Conservation (phyloP, 2,888 invertebrate species). For the Melanchra persicariae region DNA sequence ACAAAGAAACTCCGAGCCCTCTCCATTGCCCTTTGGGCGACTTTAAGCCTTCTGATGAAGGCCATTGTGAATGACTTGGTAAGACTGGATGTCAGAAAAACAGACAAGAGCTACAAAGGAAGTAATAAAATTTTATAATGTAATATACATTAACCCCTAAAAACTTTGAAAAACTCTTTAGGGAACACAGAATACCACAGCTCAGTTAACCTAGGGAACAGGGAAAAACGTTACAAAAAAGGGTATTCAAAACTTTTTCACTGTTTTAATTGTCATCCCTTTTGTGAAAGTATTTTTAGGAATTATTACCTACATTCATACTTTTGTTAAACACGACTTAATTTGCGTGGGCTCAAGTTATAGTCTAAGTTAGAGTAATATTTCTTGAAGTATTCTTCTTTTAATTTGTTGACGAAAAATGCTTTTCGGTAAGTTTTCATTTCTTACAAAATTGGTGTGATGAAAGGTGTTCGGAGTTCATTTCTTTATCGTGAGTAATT, state of each 20-base stretch:
- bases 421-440: neutral
- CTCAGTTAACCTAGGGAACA: slow-evolving; percentile 31
- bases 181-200: slow-evolving; percentile 37
- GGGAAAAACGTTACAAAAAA: slow-evolving; percentile 49
- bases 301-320: slow-evolving; percentile 27
- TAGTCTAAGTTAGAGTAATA: slow-evolving; percentile 33
- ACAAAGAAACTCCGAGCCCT: too few species aligned
- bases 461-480: neutral
- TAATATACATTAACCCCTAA: neutral
- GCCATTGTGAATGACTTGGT: too few species aligned
- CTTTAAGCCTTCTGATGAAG: too few species aligned
- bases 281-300: slow-evolving; percentile 46
- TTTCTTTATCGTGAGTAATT: neutral
- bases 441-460: neutral
- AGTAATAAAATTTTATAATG: neutral
- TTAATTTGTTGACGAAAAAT: slow-evolving; percentile 13
- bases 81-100: neutral
- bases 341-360: slow-evolving; percentile 43
- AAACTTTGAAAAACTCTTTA: slow-evolving; percentile 18
- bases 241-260: slow-evolving; percentile 44
- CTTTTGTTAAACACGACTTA: slow-evolving; percentile 44
- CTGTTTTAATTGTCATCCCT: slow-evolving; percentile 42
- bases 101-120: neutral
- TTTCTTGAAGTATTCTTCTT: slow-evolving; percentile 10
- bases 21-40: too few species aligned